Conservation (phyloP, 2,888 invertebrate genomes). For the Xanthostigma xanthostigma region DNA sequence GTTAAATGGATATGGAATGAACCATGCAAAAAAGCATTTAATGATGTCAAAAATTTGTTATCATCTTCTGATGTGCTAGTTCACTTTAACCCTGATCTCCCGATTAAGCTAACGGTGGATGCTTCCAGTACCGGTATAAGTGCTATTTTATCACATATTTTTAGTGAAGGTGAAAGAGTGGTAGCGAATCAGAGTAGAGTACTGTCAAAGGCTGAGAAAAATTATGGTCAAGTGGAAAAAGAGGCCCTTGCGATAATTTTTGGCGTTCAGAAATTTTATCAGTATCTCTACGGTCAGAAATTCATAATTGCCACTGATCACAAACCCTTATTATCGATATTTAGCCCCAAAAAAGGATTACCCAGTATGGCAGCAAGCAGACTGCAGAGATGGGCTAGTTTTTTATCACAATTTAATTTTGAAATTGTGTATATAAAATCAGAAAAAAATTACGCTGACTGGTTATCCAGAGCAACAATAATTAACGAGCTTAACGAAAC, state of each 20-base stretch:
- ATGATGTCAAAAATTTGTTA: background rate
- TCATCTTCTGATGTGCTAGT: background rate
- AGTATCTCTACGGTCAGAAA: background rate
- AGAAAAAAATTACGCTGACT: slow-evolving; percentile 10
- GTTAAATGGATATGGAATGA: background rate
- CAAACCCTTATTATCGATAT: slow-evolving; percentile 1
- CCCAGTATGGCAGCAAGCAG: slow-evolving; percentile 2
- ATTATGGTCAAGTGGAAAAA: slow-evolving; percentile 6
- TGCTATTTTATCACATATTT: background rate
- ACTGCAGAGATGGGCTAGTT: slow-evolving; percentile 10
- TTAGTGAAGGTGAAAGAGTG: slow-evolving; percentile 1
- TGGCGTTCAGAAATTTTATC: background rate
- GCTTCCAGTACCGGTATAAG: background rate
- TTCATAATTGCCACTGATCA: slow-evolving; percentile 1
- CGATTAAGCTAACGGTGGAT: slow-evolving; percentile 3
- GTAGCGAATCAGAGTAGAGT: slow-evolving; percentile 10
- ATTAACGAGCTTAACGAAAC: slow-evolving; percentile 4
- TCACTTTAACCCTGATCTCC: background rate
- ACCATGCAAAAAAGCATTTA: background rate
- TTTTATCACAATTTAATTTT: slow-evolving; percentile 11
- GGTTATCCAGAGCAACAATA: slow-evolving; percentile 10
- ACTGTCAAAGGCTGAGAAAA: slow-evolving; percentile 7
- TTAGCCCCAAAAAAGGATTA: background rate
- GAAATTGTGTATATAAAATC: slow-evolving; percentile 10
- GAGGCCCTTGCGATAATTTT: slow-evolving; percentile 7